Evolutionary conservation across 1,140 invertebrate species (phyloP).

Genomic region (Lepeophtheirus salmonis): DNA sequence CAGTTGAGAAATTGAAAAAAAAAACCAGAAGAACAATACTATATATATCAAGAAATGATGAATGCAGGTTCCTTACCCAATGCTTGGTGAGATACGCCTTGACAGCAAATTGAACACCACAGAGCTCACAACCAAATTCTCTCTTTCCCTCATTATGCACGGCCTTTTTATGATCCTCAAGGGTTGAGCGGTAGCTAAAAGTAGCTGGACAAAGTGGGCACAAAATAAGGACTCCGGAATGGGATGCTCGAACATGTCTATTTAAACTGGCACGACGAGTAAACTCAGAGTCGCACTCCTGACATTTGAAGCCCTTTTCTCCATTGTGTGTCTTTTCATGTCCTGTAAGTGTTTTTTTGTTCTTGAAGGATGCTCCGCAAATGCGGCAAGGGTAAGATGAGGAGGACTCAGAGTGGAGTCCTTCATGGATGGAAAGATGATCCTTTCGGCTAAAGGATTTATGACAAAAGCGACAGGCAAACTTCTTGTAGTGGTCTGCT

Average conservation of each 20-base stretch:
- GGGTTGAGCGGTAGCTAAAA: slow-evolving; percentile 14
- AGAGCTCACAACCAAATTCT: slow-evolving; percentile 11
- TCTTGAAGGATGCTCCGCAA: slow-evolving; percentile 17
- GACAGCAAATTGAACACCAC: slow-evolving; percentile 14
- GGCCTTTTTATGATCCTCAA: slow-evolving; percentile 17
- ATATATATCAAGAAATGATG: too few relatives aligned
- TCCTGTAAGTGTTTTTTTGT: slow-evolving; percentile 18
- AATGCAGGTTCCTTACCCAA: slow-evolving; percentile 16
- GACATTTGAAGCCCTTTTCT: slow-evolving; percentile 16
- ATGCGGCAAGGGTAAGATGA: slow-evolving; percentile 8
- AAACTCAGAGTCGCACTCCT: slow-evolving; percentile 16
- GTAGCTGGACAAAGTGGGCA: slow-evolving; percentile 8
- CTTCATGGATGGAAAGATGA: slow-evolving; percentile 16
- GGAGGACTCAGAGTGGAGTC: slow-evolving; percentile 2
- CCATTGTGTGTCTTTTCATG: slow-evolving; percentile 15
- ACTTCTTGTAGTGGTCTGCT: neutral
- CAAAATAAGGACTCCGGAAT: slow-evolving; percentile 13
- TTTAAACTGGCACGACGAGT: slow-evolving; percentile 13
- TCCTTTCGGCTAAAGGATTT: slow-evolving; percentile 16
- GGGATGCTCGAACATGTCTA: slow-evolving; percentile 15
- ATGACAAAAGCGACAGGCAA: slow-evolving; percentile 5
- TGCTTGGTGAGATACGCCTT: slow-evolving; percentile 17
- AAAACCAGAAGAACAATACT: too few relatives aligned
- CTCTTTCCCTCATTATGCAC: slow-evolving; percentile 14
- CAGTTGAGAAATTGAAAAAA: neutral